Evolutionary conservation across 2,113 vertebrate genomes (phyloP).

Genomic region (Catharus bicknelli): DNA sequence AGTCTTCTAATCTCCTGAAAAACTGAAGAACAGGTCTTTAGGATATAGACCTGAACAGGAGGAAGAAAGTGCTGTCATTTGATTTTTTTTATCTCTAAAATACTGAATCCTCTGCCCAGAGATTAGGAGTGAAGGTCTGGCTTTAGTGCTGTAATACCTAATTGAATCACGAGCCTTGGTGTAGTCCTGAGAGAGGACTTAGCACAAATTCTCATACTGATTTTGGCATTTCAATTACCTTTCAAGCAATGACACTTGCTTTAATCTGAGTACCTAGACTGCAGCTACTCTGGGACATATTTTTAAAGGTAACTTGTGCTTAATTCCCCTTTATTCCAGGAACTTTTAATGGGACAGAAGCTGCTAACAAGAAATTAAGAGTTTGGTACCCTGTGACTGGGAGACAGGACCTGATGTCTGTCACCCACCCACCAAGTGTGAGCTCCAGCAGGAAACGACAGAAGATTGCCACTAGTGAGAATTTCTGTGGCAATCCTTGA

Average conservation of each 20-base stretch:
- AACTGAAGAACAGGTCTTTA: neutral
- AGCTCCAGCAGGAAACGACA: neutral
- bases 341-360: neutral
- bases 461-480: neutral
- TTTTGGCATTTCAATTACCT: slow-evolving; percentile 42
- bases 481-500: neutral
- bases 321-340: neutral
- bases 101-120: neutral
- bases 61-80: neutral
- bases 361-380: neutral
- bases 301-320: neutral
- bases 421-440: neutral
- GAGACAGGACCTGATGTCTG: neutral
- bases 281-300: neutral
- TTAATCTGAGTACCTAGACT: slow-evolving; percentile 1
- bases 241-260: neutral
- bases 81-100: neutral
- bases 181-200: slow-evolving; percentile 22
- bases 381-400: neutral
- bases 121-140: neutral
- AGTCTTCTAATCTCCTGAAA: neutral
- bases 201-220: neutral
- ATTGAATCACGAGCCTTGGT: slow-evolving; percentile 14
- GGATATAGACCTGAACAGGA: neutral
- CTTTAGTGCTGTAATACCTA: slow-evolving; percentile 8